A percentile compares a stretch with the other conserved stretches of the same genome.
These are phyloP conservation scores for Drosophila pandora DNA, from an alignment of 1,140 invertebrate species.

Conservation along the genomic window DNA sequence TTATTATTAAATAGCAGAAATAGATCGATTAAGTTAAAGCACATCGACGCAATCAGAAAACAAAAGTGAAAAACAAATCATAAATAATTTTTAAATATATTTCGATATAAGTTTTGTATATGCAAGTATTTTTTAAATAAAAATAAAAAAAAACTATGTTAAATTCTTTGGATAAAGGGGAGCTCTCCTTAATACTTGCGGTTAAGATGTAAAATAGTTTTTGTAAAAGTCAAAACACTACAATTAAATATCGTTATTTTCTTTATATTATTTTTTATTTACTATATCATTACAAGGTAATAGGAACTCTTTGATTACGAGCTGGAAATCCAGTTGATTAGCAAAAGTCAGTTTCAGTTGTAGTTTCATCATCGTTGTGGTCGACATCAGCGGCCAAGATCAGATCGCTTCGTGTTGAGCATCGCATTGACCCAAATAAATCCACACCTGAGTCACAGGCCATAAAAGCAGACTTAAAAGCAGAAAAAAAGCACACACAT, in stretches of 20 bases:
- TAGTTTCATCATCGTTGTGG: conserved; percentile 42
- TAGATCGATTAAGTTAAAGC: conserved; percentile 64
- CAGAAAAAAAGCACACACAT: conserved; percentile 12
- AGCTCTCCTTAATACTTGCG: no score
- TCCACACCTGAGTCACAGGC: conserved; percentile 59
- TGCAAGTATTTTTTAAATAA: conserved; percentile 71
- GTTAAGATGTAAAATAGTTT: neutral
- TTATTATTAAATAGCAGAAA: conserved; percentile 82
- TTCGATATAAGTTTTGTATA: conserved; percentile 69
- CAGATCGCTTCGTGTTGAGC: conserved; percentile 48
- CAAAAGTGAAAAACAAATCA: conserved; percentile 21
- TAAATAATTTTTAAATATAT: conserved; percentile 44
- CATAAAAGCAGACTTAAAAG: conserved; percentile 44
- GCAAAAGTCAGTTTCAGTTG: conserved; percentile 40
- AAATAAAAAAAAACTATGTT: conserved; percentile 43
- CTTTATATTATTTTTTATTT: conserved; percentile 29
- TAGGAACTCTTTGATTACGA: conserved; percentile 58
- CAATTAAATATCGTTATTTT: neutral
- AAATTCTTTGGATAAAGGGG: no score
- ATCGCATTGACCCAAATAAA: conserved; percentile 72
- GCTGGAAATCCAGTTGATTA: conserved; percentile 37
- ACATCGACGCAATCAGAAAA: conserved; percentile 42
- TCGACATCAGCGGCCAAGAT: conserved; percentile 43
- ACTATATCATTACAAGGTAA: conserved; percentile 35
- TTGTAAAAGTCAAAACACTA: no score